Conservation (phyloP, 2,113 vertebrate species). For the Hyaena hyaena region DNA sequence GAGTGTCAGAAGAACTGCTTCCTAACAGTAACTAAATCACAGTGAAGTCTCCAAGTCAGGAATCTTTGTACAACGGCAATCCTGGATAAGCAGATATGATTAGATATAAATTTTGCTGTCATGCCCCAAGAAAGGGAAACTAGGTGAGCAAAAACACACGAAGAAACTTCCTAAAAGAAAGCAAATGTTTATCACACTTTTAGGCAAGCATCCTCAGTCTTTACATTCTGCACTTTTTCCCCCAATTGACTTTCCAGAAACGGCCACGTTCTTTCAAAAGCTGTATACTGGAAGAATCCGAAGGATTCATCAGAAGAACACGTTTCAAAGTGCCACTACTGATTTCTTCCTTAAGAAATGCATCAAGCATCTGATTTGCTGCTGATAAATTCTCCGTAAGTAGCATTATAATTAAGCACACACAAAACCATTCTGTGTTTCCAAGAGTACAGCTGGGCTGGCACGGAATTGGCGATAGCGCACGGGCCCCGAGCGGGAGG, state of each 20-base stretch:
- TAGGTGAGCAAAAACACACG: background rate
- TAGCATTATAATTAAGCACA: constrained; percentile 73
- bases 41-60: background rate
- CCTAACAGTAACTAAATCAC: background rate
- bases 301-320: constrained; percentile 64
- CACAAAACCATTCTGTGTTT: constrained; percentile 65
- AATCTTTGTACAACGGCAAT: background rate
- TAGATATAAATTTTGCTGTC: background rate
- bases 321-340: constrained; percentile 51
- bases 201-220: background rate
- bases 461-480: background rate
- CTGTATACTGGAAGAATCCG: constrained; percentile 8
- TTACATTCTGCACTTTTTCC: background rate
- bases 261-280: constrained; percentile 45
- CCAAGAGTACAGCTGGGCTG: constrained; percentile 69
- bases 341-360: constrained; percentile 36
- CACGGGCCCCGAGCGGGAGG: background rate
- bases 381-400: constrained; percentile 72
- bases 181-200: constrained; percentile 7
- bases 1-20: background rate
- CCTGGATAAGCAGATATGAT: background rate
- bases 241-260: constrained; percentile 51
- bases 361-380: constrained; percentile 49
- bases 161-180: constrained; percentile 26
- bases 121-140: background rate